phyloP scores from a whole-genome alignment of 2,113 vertebrate genomes.

The Saimiri boliviensis region DNA sequence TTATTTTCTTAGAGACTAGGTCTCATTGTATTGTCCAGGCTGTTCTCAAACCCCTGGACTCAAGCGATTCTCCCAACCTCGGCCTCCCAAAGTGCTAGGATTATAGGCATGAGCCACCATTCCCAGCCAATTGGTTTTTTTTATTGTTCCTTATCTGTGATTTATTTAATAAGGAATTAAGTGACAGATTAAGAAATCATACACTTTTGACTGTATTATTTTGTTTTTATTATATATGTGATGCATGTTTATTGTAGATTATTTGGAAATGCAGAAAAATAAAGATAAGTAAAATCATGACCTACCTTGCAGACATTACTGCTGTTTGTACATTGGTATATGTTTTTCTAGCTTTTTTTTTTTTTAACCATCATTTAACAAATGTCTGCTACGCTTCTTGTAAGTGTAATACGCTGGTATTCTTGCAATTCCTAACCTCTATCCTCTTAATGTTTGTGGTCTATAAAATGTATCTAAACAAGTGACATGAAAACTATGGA shows the following conservation, averaged over 20 bases:
- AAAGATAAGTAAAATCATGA: neutral
- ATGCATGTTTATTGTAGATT: neutral
- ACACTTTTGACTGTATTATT: neutral
- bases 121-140: neutral
- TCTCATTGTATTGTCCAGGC: too few species aligned
- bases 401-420: neutral
- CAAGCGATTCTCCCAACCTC: too few species aligned
- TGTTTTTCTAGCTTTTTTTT: neutral
- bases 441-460: neutral
- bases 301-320: neutral
- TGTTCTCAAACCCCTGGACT: too few species aligned
- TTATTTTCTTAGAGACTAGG: neutral
- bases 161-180: conserved; percentile 31
- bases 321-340: neutral
- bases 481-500: neutral
- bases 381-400: neutral
- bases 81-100: too few species aligned
- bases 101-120: too few species aligned
- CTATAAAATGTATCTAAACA: neutral
- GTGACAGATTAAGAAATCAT: neutral
- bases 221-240: neutral
- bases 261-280: conserved; percentile 30
- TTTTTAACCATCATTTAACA: conserved; percentile 2
- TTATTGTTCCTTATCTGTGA: neutral
- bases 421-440: neutral